Conservation (phyloP, 2,797 vertebrate genomes). For the Lepus oiostolus region DNA sequence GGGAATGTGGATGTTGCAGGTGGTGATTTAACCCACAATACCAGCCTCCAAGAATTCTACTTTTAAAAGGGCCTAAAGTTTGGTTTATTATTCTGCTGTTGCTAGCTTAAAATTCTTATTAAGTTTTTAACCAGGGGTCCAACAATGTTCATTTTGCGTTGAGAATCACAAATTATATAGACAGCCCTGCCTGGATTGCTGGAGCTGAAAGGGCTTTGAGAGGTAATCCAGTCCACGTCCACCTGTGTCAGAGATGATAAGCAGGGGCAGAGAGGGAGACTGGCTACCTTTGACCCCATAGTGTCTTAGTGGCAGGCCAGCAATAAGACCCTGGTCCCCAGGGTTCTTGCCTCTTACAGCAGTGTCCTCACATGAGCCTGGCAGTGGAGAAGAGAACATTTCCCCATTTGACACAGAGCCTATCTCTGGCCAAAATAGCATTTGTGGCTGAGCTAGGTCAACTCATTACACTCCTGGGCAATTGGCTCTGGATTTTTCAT, state of each 20-base stretch:
- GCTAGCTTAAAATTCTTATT: background rate
- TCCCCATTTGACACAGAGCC: background rate
- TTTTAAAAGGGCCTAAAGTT: background rate
- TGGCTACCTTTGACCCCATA: background rate
- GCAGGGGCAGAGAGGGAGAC: background rate
- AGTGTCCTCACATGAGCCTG: background rate
- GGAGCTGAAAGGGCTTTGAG: background rate
- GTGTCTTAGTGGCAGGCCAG: background rate
- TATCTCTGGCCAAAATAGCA: constrained; percentile 74
- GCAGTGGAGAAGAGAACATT: background rate
- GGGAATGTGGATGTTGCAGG: too few relatives aligned
- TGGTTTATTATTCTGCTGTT: background rate
- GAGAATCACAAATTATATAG: background rate
- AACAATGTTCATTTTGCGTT: constrained; percentile 25
- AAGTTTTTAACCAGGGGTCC: background rate
- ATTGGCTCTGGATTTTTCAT: constrained; percentile 49
- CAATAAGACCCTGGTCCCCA: background rate
- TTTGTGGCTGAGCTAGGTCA: constrained; percentile 63
- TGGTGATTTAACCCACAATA: too few relatives aligned
- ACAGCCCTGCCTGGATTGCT: background rate
- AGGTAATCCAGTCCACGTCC: background rate
- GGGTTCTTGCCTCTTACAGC: background rate
- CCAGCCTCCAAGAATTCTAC: too few relatives aligned
- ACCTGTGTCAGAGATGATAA: background rate
- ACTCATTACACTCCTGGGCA: constrained; percentile 57